Conservation (phyloP, 2,113 vertebrate species). For the Oreocharis arfaki region DNA sequence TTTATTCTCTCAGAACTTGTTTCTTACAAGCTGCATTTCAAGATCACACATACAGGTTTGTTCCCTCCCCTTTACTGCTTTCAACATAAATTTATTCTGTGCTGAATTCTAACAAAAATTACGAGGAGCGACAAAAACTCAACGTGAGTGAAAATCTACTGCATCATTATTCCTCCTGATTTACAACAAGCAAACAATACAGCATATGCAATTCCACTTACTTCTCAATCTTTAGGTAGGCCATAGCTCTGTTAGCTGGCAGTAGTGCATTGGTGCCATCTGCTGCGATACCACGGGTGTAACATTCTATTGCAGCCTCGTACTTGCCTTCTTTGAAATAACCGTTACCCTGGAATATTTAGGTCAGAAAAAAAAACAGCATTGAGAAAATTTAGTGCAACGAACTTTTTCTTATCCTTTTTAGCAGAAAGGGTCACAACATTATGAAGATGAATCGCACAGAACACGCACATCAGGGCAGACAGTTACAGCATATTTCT, state of each 20-base stretch:
- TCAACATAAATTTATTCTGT: background rate
- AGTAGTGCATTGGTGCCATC: conserved; percentile 88
- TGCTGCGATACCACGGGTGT: conserved; percentile 86
- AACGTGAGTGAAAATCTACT: background rate
- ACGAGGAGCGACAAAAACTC: background rate
- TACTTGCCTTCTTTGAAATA: conserved; percentile 97
- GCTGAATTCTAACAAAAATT: background rate
- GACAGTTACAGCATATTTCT: background rate
- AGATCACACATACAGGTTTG: background rate
- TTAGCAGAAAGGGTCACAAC: background rate
- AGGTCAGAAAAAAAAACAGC: background rate
- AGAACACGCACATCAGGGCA: background rate
- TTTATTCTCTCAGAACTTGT: background rate
- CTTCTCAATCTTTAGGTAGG: conserved; percentile 88
- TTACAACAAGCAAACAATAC: background rate
- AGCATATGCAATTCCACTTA: conserved; percentile 54
- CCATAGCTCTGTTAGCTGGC: conserved; percentile 97
- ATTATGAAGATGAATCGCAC: background rate
- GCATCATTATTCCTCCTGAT: background rate
- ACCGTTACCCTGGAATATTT: conserved; percentile 82
- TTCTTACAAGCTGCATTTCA: background rate
- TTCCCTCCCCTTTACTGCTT: background rate
- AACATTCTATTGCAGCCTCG: conserved; percentile 88
- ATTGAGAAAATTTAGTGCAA: background rate
- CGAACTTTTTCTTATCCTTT: background rate